Conservation (phyloP, 2,113 vertebrate genomes). For the Holacanthus passer region DNA sequence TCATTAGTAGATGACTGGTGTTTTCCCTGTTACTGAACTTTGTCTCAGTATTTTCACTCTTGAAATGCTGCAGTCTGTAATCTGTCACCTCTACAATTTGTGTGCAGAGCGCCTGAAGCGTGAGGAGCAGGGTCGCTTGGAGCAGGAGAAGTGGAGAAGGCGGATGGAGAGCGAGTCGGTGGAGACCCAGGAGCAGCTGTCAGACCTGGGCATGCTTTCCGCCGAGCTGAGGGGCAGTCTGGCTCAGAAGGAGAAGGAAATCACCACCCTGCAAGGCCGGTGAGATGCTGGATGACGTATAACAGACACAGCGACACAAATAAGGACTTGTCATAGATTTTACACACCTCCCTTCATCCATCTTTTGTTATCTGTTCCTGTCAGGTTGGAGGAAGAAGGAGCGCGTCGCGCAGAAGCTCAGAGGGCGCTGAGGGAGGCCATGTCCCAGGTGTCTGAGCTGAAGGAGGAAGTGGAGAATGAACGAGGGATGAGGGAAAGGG, state of each 20-base stretch:
- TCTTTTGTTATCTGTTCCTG: neutral
- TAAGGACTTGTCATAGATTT: neutral
- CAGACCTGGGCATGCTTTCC: constrained; percentile 85
- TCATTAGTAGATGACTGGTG: neutral
- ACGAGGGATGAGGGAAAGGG: constrained; percentile 88
- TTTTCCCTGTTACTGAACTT: neutral
- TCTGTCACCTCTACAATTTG: neutral
- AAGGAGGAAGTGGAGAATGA: constrained; percentile 93
- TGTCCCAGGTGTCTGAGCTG: constrained; percentile 89
- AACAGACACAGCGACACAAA: neutral
- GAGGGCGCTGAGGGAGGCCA: constrained; percentile 88
- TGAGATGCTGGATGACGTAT: constrained; percentile 50
- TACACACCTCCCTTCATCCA: neutral
- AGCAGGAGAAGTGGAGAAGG: constrained; percentile 92
- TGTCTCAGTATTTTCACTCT: neutral
- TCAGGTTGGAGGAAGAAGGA: constrained; percentile 90
- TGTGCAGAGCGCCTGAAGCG: constrained; percentile 90
- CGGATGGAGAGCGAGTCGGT: constrained; percentile 89
- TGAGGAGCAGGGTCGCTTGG: constrained; percentile 91
- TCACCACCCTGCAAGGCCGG: constrained; percentile 88
- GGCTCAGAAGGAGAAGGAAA: constrained; percentile 91
- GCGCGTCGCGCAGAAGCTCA: constrained; percentile 86
- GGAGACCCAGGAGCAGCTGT: constrained; percentile 92
- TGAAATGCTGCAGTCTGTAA: neutral
- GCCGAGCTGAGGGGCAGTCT: constrained; percentile 88